These are phyloP conservation scores for Coelogynopora nodosa DNA, from an alignment of 2,888 invertebrate species.

Conservation along the genomic window DNA sequence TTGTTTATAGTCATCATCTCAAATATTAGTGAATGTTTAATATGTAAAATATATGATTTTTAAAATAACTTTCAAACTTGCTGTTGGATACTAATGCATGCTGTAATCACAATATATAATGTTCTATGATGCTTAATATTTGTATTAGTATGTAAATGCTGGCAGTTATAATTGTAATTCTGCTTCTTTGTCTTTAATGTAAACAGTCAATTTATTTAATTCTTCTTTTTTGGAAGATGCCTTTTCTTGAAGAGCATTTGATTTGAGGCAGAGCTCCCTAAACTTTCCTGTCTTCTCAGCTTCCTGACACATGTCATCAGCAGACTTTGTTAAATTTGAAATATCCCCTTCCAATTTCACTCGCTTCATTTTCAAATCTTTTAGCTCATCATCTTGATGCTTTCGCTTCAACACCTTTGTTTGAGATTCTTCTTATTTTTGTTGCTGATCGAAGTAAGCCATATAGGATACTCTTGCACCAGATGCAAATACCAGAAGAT, in stretches of 20 bases:
- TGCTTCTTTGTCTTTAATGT: conserved; percentile 18
- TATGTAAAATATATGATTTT: too few relatives aligned
- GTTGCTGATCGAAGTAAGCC: conserved; percentile 17
- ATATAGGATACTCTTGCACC: conserved; percentile 27
- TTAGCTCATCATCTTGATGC: conserved; percentile 25
- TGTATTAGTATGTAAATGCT: too few relatives aligned
- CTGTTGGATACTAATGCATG: too few relatives aligned
- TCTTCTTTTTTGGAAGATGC: conserved; percentile 31
- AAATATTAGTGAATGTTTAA: too few relatives aligned
- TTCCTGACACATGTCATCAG: conserved; percentile 27
- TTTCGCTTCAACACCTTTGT: conserved; percentile 19
- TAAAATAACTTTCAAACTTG: too few relatives aligned
- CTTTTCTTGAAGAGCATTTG: conserved; percentile 21
- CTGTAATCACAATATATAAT: too few relatives aligned
- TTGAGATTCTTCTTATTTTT: conserved; percentile 13
- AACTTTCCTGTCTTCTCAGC: conserved; percentile 24
- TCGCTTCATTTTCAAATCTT: conserved; percentile 20
- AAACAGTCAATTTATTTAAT: conserved; percentile 17
- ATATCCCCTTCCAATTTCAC: conserved; percentile 28
- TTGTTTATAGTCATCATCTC: too few relatives aligned
- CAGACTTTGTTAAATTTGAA: conserved; percentile 15
- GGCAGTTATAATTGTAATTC: conserved; percentile 23
- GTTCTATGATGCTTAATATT: too few relatives aligned
- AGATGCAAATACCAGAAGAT: conserved; percentile 28
- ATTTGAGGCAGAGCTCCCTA: conserved; percentile 22